These are phyloP conservation scores for Drosophila affinis DNA, from an alignment of 2,888 invertebrate species.

Conservation along the genomic window DNA sequence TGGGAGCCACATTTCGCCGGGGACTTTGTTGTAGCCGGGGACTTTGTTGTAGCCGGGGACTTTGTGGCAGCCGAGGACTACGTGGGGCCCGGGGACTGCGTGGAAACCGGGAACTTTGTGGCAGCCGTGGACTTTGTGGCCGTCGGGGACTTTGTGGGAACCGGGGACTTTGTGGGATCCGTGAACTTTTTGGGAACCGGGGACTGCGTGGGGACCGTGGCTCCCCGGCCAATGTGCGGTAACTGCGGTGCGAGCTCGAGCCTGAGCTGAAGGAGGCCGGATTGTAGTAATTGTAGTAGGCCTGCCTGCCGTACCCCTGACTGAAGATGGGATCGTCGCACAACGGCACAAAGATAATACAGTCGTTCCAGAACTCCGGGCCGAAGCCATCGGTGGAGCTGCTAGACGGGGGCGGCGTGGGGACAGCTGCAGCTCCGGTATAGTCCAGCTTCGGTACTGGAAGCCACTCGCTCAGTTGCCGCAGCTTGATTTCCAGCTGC, in stretches of 20 bases:
- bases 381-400: neutral
- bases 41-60: too few species aligned
- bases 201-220: too few species aligned
- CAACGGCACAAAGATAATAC: slow-evolving; percentile 43
- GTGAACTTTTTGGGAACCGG: too few species aligned
- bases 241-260: slow-evolving; percentile 1
- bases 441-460: slow-evolving; percentile 81
- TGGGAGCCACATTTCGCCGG: too few species aligned
- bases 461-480: slow-evolving; percentile 80
- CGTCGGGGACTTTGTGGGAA: too few species aligned
- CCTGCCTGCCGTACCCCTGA: slow-evolving; percentile 33
- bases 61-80: too few species aligned
- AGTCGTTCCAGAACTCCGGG: slow-evolving; percentile 35
- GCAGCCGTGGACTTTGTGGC: too few species aligned
- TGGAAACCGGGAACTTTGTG: too few species aligned
- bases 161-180: too few species aligned
- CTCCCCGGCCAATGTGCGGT: neutral
- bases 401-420: slow-evolving; percentile 3
- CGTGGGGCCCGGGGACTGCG: too few species aligned
- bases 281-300: slow-evolving; percentile 50
- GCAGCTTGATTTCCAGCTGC: slow-evolving; percentile 52
- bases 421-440: slow-evolving; percentile 39
- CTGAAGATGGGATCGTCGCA: slow-evolving; percentile 32
- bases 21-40: too few species aligned
- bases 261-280: slow-evolving; percentile 19